Evolutionary conservation across 1,140 invertebrate species (phyloP).

Genomic region (Geopemphigus sp.): DNA sequence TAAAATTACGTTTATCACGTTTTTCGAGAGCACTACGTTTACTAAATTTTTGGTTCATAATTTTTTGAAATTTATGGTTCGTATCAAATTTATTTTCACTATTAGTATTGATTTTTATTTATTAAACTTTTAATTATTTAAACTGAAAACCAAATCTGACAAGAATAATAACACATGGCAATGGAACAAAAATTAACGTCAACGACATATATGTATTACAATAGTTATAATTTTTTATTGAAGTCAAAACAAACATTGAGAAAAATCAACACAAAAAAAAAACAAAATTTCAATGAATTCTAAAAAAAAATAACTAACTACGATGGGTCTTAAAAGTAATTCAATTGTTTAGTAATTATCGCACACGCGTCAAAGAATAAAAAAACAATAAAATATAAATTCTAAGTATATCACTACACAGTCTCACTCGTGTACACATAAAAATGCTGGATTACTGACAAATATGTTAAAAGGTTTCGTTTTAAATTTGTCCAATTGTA

Average conservation of each 20-base stretch:
- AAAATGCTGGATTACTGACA: slow-evolving; percentile 23
- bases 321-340: slow-evolving; percentile 17
- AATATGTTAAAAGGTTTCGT: slow-evolving; percentile 18
- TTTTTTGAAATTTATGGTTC: no score
- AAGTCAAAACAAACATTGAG: slow-evolving; percentile 40
- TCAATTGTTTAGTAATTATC: not conserved
- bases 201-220: slow-evolving; percentile 5
- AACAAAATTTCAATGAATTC: not conserved
- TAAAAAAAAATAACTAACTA: not conserved
- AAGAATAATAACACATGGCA: no score
- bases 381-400: slow-evolving; percentile 14
- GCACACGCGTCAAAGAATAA: slow-evolving; percentile 11
- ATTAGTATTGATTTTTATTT: no score
- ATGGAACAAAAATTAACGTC: no score
- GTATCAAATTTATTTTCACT: no score
- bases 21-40: no score
- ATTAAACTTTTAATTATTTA: no score
- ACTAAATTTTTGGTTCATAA: no score
- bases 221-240: slow-evolving; percentile 37
- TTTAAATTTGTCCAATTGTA: slow-evolving; percentile 11
- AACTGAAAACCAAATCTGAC: no score
- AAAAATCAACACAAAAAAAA: slow-evolving; percentile 43
- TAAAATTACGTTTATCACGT: no score
- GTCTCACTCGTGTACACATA: slow-evolving; percentile 47
- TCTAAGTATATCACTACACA: slow-evolving; percentile 35